Evolutionary conservation across 2,113 vertebrate species (phyloP), one percentile per base, ranked within the genome.

Genomic region (Leptodactylus fuscus): DNA sequence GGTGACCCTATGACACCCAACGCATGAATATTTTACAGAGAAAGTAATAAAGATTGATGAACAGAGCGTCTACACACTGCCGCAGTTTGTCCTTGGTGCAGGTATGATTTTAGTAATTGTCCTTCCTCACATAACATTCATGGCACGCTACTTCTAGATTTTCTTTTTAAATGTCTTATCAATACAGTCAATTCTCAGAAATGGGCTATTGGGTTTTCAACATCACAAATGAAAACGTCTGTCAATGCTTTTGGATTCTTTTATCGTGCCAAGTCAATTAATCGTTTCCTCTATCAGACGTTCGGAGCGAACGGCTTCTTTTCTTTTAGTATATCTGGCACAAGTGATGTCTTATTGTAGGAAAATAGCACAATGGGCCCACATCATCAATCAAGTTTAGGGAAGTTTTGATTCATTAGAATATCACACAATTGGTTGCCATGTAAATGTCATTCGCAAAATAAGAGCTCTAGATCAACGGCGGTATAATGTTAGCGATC

Each of bases 121-220:
- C 22, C 18, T 55, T 75, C 41, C 48, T 71, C 12, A 44, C 55
- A 22, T 41, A 73, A 73, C 20, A 38, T n/a, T 82, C 34, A 55
- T 49, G 44, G 69, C 65, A 49, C 44, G 27, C 46, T 81, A 81
- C 48, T 83, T 41, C 20, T 24, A 71, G 48, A 55, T 74, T 60
- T 74, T 60, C 44, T 44, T 83, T 81, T 41, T 82, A 74, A 83
- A 46, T 75, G 81, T 53, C 71, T 58, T 46, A 83, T 83, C 81
- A 46, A 83, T 83, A 60, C 38, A 44, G 49, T 32, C 70, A 46
- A 71, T 74, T 83, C 51, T 73, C 70, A 60, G 48, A 83, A 74
- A 83, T 32, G 36, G 51, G 24, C 29, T 32, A 53, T 44, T 58
- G 51, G 36, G 34, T 44, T 83, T 44, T 27, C 49, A 60, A 3